These are phyloP conservation scores for Cathartes aura DNA, from an alignment of 2,113 vertebrate species.

Conservation along the genomic window DNA sequence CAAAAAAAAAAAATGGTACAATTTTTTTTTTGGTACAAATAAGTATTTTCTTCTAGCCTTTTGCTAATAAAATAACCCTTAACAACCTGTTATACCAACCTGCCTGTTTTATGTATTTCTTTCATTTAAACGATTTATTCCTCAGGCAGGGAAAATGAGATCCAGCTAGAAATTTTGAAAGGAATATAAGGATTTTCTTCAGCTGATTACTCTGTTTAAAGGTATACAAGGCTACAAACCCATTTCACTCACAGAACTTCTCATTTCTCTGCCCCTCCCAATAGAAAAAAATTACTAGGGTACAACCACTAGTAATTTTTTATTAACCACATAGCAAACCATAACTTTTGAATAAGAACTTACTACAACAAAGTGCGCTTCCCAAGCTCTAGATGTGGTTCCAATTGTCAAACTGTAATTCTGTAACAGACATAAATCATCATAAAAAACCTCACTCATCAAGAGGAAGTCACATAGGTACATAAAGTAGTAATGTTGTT, in stretches of 20 bases:
- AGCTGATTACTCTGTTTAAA: background rate
- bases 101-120: background rate
- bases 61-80: background rate
- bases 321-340: background rate
- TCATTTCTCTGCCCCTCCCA: background rate
- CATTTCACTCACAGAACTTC: background rate
- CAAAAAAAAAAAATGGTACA: background rate
- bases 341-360: background rate
- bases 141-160: background rate
- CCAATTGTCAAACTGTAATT: constrained; percentile 26
- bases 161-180: background rate
- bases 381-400: background rate
- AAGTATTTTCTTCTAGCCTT: background rate
- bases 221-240: background rate
- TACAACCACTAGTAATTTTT: background rate
- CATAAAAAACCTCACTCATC: background rate
- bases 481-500: background rate
- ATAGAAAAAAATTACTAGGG: background rate
- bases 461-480: background rate
- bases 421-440: constrained; percentile 1
- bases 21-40: too few species aligned
- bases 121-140: background rate
- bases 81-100: background rate
- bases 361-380: background rate
- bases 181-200: background rate